Evolutionary conservation across 2,888 invertebrate genomes (phyloP), one percentile per base, ranked within the genome.

Genomic region (Exephanes ischioxanthus): DNA sequence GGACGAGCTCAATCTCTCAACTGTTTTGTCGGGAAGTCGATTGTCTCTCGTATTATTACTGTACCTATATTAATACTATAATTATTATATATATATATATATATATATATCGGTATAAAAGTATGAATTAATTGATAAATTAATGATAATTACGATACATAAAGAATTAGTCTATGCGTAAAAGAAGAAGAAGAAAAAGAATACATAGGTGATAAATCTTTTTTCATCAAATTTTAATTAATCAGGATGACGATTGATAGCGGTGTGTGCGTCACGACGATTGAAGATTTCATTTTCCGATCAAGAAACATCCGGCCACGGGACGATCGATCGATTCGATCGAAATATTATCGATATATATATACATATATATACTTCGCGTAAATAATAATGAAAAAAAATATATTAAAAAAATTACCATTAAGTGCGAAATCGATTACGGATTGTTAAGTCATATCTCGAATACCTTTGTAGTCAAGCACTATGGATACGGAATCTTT

Each of bases 151-250:
- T 63, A 87, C 84, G 76, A 87, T 79, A 88, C 81, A 82, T 85
- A 86, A 75, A 83, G 79, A 33, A 76, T 58, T 55, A 55, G 22
- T 58, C 58, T 58, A 58, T 58, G 26, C 58, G 73, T 75, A 68
- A 75, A 30, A 30, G 45, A 81, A 78, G 79, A 63, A 61, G 37
- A 78, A 58, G 67, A 53, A 81, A 63, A 77, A 66, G 72, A 82
- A 79, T 67, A 72, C 67, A 77, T 51, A 66, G 81, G 76, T 75
- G 86, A 87, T 86, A 87, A 80, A 89, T 89, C 89, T 83, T 86
- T 87, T 89, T 89, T 87, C 87, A 89, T 88, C 83, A 86, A 89
- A 87, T 91, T 91, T 90, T 83, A 81, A 89, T 87, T 37, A 80
- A 26, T 58, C 26, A 72, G 41, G 67, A 53, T 26, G 67, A 67